Evolutionary conservation across 2,797 vertebrate species (phyloP).

Genomic region (Mus minutoides): DNA sequence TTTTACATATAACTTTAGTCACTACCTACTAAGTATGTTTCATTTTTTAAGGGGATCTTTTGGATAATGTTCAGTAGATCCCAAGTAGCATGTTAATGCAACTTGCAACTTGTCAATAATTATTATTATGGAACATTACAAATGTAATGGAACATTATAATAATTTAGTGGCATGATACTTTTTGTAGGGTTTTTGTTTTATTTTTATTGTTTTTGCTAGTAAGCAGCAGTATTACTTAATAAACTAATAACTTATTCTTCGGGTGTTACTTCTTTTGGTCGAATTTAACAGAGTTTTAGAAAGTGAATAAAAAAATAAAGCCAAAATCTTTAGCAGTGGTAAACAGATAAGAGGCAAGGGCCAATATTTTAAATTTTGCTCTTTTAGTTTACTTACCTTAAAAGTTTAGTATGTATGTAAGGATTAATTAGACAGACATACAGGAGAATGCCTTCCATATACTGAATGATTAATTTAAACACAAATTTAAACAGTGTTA

Average conservation of each 20-base stretch:
- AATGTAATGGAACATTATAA: neutral
- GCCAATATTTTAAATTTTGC: neutral
- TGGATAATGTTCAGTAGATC: neutral
- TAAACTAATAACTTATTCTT: neutral
- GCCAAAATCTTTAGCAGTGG: neutral
- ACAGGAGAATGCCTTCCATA: neutral
- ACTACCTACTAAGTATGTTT: neutral
- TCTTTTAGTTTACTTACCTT: no score
- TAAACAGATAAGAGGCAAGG: neutral
- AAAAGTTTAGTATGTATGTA: neutral
- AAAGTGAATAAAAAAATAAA: neutral
- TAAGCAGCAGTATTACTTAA: neutral
- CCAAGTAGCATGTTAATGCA: neutral
- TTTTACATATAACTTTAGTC: neutral
- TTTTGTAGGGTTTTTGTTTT: neutral
- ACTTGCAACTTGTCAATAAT: neutral
- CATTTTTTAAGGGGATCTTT: neutral
- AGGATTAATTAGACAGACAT: neutral
- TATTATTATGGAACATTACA: neutral
- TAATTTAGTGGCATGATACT: neutral
- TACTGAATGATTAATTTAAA: neutral
- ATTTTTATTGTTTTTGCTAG: neutral
- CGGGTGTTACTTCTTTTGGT: neutral
- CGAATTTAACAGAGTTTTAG: neutral
- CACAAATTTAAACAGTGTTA: neutral